A percentile compares a stretch with the other conserved stretches of the same genome.
Conservation (phyloP, 2,888 invertebrate species). For the Epinotia brunnichana region DNA sequence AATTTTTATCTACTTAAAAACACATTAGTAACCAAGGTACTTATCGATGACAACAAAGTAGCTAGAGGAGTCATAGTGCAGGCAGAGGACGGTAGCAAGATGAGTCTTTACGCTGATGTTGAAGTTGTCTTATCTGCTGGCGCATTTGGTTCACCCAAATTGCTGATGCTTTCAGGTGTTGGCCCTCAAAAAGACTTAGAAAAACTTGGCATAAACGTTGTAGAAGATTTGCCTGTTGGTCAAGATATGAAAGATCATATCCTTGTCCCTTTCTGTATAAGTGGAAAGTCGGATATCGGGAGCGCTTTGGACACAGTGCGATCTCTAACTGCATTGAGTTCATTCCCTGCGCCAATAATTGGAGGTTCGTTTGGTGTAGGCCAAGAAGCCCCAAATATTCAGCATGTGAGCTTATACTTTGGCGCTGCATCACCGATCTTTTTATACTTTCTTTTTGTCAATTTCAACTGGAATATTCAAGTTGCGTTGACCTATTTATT, state of each 20-base stretch:
- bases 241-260: conserved; percentile 26
- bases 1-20: conserved; percentile 50
- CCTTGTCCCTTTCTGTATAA: conserved; percentile 16
- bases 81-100: conserved; percentile 30
- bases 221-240: conserved; percentile 37
- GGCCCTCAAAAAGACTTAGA: conserved; percentile 17
- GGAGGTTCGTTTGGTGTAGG: conserved; percentile 16
- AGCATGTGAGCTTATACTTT: conserved; percentile 7
- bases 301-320: not conserved
- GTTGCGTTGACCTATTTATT: conserved; percentile 8
- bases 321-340: conserved; percentile 4
- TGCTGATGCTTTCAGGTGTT: conserved; percentile 11
- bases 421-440: conserved; percentile 23
- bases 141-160: not conserved
- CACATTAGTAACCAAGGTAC: conserved; percentile 48
- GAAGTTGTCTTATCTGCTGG: conserved; percentile 28
- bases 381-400: not conserved
- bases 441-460: conserved; percentile 23
- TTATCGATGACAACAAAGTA: conserved; percentile 45
- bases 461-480: conserved; percentile 26
- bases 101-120: conserved; percentile 27
- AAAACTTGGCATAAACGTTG: conserved; percentile 26
- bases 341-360: conserved; percentile 27
- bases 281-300: conserved; percentile 10
- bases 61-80: conserved; percentile 46